These are phyloP conservation scores for Melanotaenia boesemani DNA, from an alignment of 2,797 vertebrate genomes.

Conservation along the genomic window DNA sequence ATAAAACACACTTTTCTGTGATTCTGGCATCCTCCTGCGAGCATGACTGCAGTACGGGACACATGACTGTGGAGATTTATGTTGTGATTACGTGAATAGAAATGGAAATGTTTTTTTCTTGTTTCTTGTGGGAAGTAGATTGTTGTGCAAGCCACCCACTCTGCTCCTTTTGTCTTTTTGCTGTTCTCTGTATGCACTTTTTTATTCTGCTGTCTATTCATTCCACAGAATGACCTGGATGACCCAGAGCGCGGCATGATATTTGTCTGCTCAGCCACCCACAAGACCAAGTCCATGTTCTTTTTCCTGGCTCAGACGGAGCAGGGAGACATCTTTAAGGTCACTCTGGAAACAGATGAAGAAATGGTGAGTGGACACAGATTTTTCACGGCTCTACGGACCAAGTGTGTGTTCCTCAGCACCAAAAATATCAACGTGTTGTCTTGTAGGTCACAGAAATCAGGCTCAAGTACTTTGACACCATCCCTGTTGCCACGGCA, in stretches of 20 bases:
- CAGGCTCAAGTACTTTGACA: conserved; percentile 98
- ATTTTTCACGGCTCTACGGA: not conserved
- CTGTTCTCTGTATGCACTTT: not conserved
- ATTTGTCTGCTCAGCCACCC: conserved; percentile 98
- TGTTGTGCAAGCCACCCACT: conserved; percentile 3
- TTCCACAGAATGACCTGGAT: conserved; percentile 93
- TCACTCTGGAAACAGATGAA: conserved; percentile 97
- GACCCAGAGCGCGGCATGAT: conserved; percentile 99
- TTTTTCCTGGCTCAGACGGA: conserved; percentile 99
- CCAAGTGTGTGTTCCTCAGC: not conserved
- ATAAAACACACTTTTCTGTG: not conserved
- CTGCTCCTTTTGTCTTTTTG: not conserved
- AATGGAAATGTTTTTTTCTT: not conserved
- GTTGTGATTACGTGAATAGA: not conserved
- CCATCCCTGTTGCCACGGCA: conserved; percentile 94
- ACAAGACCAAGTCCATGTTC: conserved; percentile 99
- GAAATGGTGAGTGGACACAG: conserved; percentile 89
- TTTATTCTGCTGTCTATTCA: not conserved
- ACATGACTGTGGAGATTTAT: not conserved
- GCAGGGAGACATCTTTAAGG: conserved; percentile 99
- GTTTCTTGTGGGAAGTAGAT: conserved; percentile 4
- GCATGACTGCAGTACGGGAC: not conserved
- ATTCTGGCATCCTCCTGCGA: too few relatives aligned
- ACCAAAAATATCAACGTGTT: conserved; percentile 1
- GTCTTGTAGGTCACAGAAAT: conserved; percentile 94